Evolutionary conservation across 2,113 vertebrate species (phyloP).

Genomic region (Puffinus mauretanicus): DNA sequence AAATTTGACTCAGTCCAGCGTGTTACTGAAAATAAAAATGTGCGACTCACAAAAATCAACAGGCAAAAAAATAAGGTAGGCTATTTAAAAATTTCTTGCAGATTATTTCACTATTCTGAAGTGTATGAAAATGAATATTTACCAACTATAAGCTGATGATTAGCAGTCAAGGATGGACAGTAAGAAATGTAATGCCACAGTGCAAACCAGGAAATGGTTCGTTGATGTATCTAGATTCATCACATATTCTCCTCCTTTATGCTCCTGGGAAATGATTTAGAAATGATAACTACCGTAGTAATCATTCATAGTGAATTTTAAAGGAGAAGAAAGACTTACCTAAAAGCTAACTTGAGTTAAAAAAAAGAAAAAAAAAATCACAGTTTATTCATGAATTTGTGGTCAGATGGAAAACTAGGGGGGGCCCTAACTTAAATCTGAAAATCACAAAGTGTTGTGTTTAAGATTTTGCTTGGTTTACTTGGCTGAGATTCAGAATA

Average conservation of each 20-base stretch:
- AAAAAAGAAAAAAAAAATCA: background rate
- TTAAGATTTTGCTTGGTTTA: background rate
- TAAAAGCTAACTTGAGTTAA: background rate
- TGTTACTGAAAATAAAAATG: background rate
- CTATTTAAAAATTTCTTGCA: background rate
- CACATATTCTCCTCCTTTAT: background rate
- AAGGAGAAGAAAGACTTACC: background rate
- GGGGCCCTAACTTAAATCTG: background rate
- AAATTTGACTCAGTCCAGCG: accelerated
- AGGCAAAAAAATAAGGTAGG: background rate
- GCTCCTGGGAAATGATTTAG: background rate
- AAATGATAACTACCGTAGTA: background rate
- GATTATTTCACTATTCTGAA: background rate
- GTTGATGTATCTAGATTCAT: background rate
- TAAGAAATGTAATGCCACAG: background rate
- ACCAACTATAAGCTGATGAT: background rate
- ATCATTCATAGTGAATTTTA: background rate
- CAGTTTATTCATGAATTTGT: background rate
- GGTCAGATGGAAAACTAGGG: background rate
- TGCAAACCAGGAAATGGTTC: background rate
- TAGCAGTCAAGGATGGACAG: background rate
- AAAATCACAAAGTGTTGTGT: background rate
- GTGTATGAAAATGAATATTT: background rate
- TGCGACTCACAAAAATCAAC: background rate
- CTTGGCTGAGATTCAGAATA: background rate